Evolutionary conservation across 2,113 vertebrate genomes (phyloP).

Genomic region (Tenebrosternarchus preto): DNA sequence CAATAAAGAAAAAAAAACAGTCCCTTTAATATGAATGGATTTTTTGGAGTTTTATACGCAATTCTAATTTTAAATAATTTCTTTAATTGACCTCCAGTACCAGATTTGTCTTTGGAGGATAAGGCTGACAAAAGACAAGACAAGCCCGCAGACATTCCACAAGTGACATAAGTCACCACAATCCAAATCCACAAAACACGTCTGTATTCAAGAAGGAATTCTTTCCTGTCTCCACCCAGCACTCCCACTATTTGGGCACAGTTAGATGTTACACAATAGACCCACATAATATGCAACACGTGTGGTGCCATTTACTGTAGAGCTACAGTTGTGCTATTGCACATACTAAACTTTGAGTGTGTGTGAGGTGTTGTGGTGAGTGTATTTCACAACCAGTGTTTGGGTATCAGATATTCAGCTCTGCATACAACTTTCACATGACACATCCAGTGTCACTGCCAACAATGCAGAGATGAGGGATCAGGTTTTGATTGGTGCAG

Average conservation of each 20-base stretch:
- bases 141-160: constrained; percentile 29
- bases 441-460: not conserved
- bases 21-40: not conserved
- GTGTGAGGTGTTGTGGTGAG: constrained; percentile 57
- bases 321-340: constrained; percentile 55
- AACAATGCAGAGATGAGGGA: not conserved
- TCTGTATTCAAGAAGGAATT: constrained; percentile 40
- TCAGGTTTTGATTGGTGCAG: not conserved
- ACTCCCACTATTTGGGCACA: constrained; percentile 50
- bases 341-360: constrained; percentile 60
- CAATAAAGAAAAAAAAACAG: not conserved
- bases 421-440: not conserved
- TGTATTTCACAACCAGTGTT: constrained; percentile 41
- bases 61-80: not conserved
- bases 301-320: constrained; percentile 52
- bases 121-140: constrained; percentile 5
- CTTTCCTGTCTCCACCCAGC: constrained; percentile 36
- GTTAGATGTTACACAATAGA: constrained; percentile 67
- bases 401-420: not conserved
- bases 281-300: constrained; percentile 62
- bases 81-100: constrained; percentile 42
- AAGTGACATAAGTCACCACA: constrained; percentile 50
- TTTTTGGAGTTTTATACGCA: not conserved
- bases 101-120: constrained; percentile 19
- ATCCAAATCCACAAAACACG: constrained; percentile 42